These are phyloP conservation scores for Julus scandinavius DNA, from an alignment of 2,888 invertebrate species.

Conservation along the genomic window DNA sequence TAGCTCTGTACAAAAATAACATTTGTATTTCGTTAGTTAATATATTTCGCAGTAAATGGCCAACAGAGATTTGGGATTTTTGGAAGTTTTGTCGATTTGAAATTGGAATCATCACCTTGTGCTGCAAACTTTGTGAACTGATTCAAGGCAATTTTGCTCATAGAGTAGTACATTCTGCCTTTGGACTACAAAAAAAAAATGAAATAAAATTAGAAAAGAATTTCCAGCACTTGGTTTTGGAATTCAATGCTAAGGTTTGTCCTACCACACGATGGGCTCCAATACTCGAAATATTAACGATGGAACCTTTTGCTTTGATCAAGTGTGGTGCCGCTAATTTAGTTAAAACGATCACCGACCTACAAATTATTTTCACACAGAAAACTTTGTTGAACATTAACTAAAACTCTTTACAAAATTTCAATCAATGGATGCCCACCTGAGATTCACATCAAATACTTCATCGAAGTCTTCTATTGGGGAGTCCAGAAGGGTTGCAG, in stretches of 20 bases:
- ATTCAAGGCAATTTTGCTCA: slow-evolving; percentile 50
- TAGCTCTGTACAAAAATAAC: background rate
- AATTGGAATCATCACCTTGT: background rate
- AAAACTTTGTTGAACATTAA: no score
- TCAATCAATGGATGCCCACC: background rate
- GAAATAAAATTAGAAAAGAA: no score
- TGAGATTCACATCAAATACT: slow-evolving; percentile 6
- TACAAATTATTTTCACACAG: no score
- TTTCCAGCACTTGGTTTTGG: no score
- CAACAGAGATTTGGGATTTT: background rate
- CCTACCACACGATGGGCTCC: slow-evolving; percentile 40
- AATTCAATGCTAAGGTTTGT: no score
- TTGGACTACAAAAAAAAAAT: no score
- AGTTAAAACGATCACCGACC: slow-evolving; percentile 50
- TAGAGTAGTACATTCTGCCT: slow-evolving; percentile 51
- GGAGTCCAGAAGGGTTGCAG: background rate
- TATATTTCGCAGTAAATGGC: no score
- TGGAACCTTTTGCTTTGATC: slow-evolving; percentile 54
- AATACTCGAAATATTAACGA: slow-evolving; percentile 51
- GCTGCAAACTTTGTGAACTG: slow-evolving; percentile 54
- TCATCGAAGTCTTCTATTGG: background rate
- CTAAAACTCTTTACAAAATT: no score
- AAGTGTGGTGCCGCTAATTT: slow-evolving; percentile 55
- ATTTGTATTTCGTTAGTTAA: no score
- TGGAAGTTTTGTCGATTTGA: background rate